Percentiles rank a stretch among this genome's conserved stretches.
Evolutionary conservation across 1,140 invertebrate genomes (phyloP).

Genomic region (Vanessa tameamea): DNA sequence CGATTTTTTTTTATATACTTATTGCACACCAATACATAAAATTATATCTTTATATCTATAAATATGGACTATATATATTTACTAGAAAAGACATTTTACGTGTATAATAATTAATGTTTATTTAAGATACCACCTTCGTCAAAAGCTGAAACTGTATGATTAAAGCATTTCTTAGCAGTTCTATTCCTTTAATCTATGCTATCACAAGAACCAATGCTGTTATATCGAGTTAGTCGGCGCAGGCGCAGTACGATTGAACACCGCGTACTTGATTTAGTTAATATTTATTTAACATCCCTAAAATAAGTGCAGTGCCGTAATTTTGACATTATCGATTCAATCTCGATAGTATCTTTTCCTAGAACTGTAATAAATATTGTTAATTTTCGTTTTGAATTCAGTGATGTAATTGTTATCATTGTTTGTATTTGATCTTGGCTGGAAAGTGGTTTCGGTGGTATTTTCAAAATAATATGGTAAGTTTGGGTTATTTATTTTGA

Average conservation of each 20-base stretch:
- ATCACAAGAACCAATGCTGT: slow-evolving; percentile 6
- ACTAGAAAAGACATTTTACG: too few relatives aligned
- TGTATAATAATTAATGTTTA: too few relatives aligned
- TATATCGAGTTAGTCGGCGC: slow-evolving; percentile 18
- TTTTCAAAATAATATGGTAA: not conserved
- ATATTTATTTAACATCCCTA: not conserved
- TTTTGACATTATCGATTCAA: not conserved
- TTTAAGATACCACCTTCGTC: too few relatives aligned
- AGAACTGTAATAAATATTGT: not conserved
- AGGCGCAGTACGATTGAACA: slow-evolving; percentile 14
- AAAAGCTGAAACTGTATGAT: not conserved
- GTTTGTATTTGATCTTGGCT: not conserved
- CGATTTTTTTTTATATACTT: too few relatives aligned
- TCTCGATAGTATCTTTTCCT: not conserved
- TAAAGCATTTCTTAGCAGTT: not conserved
- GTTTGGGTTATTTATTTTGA: not conserved
- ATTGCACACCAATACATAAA: too few relatives aligned
- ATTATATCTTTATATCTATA: too few relatives aligned
- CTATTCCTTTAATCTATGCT: slow-evolving; percentile 1
- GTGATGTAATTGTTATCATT: slow-evolving; percentile 10
- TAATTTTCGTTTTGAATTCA: not conserved
- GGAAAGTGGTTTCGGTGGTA: not conserved
- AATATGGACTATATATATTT: too few relatives aligned
- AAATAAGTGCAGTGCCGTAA: not conserved
- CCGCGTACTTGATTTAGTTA: not conserved